Base-by-base conservation (phyloP, 2,888 invertebrate genomes). In the Cynaeus angustus region DNA sequence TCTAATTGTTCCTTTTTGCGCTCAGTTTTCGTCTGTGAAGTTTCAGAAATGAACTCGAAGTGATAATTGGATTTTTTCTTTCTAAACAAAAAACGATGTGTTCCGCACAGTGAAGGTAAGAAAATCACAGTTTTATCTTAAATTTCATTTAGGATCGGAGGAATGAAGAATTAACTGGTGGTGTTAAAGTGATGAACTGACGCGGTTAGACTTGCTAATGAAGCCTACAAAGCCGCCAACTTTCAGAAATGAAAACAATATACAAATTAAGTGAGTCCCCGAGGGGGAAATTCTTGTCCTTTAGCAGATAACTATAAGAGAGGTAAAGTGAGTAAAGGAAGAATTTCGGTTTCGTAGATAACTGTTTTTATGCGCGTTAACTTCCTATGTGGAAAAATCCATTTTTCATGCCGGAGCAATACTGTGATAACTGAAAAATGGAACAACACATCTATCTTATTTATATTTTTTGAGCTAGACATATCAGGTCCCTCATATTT, bases 401-500 rank as follows among this genome's bases (percentile, higher is more conserved):
- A n/a, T n/a, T n/a, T n/a, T n/a, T n/a, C n/a, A n/a, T n/a, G n/a
- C 28, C 10, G 21, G 33, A 38, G 38, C 21, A 21, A 38, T 38
- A 53, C 50, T 26, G 61, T 46, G 68, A 68, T 68, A 68, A 62
- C 68, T 68, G 68, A 68, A 68, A 68, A 68, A 68, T 68, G 58
- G 68, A 64, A 58, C 64, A 56, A 56, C 68, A 14, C 70, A 70
- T 70, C 70, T 67, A 70, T 70, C 70, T 70, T 70, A 70, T 67
- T 70, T 66, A 61, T 70, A 70, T 55, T 70, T 70, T 70, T 70
- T 67, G 64, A 66, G 70, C 66, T 61, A 70, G 70, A 70, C 70
- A 70, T 66, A 70, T 67, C 66, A 62, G 70, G 67, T 52, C 70
- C 70, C 71, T 73, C 74, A 72, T 75, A 74, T 76, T 76, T 74